Percentiles rank a stretch among this genome's conserved stretches.
These are phyloP conservation scores for Chaenogobius annularis DNA, from an alignment of 2,113 vertebrate genomes.

Conservation along the genomic window DNA sequence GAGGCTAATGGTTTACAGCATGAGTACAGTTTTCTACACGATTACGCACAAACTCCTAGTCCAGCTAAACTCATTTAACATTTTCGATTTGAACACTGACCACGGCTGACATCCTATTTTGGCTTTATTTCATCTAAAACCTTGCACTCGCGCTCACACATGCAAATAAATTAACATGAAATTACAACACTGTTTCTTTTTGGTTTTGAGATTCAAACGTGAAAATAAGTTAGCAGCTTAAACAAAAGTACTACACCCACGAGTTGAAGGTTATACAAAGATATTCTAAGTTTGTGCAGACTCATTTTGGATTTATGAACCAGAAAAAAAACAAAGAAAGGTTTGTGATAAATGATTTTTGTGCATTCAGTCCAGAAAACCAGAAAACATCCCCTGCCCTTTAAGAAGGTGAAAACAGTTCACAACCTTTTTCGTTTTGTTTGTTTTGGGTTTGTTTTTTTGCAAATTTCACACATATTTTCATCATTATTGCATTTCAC, in stretches of 20 bases:
- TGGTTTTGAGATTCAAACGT: constrained; percentile 51
- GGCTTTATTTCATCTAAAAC: constrained; percentile 36
- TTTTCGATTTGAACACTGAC: constrained; percentile 43
- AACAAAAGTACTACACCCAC: constrained; percentile 57
- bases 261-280: constrained; percentile 30
- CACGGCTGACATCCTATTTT: constrained; percentile 33
- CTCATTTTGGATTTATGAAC: not conserved
- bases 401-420: not conserved
- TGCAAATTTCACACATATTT: not conserved
- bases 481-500: constrained; percentile 1
- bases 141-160: constrained; percentile 41
- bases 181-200: constrained; percentile 42
- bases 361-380: constrained; percentile 17
- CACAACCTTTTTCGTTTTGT: not conserved
- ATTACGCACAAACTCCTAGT: constrained; percentile 48
- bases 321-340: not conserved
- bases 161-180: constrained; percentile 77
- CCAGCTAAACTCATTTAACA: constrained; percentile 33
- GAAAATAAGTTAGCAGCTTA: constrained; percentile 67
- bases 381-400: constrained; percentile 33
- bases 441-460: not conserved
- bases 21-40: constrained; percentile 44
- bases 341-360: not conserved
- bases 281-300: constrained; percentile 35
- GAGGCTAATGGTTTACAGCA: not conserved